Evolutionary conservation across 2,113 vertebrate genomes (phyloP), one percentile per base, ranked within the genome.

Genomic region (Thamnaconus septentrionalis): DNA sequence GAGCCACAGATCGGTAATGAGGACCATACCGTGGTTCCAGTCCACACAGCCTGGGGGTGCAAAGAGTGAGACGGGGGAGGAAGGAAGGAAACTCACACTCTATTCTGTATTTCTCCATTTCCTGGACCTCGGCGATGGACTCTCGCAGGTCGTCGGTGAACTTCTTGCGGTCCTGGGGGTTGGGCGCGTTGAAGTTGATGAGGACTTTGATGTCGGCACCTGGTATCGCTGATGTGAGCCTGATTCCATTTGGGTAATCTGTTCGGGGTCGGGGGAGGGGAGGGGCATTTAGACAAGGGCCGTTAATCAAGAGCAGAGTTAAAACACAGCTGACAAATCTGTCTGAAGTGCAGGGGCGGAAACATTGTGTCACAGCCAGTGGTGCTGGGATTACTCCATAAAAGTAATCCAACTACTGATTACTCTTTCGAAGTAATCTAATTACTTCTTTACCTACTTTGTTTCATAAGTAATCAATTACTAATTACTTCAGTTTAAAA

Each of bases 41-140:
- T 82, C 82, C 12, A 59, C 69, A 62, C 61, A 54, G 60, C 55
- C 57, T 10, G 69, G 72, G 18, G 75, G 66, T 60, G 50, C 61
- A 62, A n/a, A 10, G 12, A 56, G 12, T 8, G 5, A 60, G 6
- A 45, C 42, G 61, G 67, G 56, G 59, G 31, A 56, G 41, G 12
- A 9, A 5, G 8, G 7, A 64, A 57, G 79, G 73, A 59, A 83
- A 83, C 96, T 95, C 87, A 99, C 97, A 95, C 88, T 99, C 97
- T 93, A 99, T 99, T 80, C 97, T 94, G 93, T 98, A 96, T 86
- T 99, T 99, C 91, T 99, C 97, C 97, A 99, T 99, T 89, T 99
- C 97, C 87, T 99, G 97, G 55, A 99, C 97, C 79, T 99, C 96
- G 0, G 96, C 95, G 9, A 98, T 93, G 11, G 97, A 99, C 77